These are phyloP conservation scores for Apolygus lucorum DNA, from an alignment of 1,140 invertebrate species.

Conservation along the genomic window DNA sequence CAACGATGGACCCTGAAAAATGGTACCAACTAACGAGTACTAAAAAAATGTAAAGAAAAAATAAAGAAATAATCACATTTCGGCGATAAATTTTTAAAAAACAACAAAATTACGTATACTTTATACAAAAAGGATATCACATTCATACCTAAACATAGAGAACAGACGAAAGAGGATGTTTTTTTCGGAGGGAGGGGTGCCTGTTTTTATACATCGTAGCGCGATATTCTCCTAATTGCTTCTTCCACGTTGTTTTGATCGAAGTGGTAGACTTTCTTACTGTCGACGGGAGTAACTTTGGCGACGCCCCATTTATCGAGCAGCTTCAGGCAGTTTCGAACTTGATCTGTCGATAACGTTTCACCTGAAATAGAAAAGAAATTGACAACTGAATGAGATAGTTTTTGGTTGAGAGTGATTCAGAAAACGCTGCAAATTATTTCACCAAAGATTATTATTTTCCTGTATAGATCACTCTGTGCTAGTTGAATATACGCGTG, in stretches of 20 bases:
- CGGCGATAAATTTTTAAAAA: too few relatives aligned
- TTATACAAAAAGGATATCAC: background rate
- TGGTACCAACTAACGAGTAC: too few relatives aligned
- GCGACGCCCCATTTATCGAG: conserved; percentile 63
- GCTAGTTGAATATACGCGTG: background rate
- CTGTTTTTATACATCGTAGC: background rate
- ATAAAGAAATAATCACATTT: background rate
- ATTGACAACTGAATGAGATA: too few relatives aligned
- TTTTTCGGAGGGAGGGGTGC: too few relatives aligned
- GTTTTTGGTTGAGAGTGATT: too few relatives aligned
- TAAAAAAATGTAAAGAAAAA: too few relatives aligned
- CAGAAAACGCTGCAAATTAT: too few relatives aligned
- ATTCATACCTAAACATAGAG: background rate
- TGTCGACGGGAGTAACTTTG: background rate
- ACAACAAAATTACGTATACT: background rate
- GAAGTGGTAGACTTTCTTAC: background rate
- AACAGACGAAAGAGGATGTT: too few relatives aligned
- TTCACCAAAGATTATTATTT: too few relatives aligned
- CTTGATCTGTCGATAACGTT: conserved; percentile 67
- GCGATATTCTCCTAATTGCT: background rate
- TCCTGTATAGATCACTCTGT: too few relatives aligned
- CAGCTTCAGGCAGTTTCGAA: conserved; percentile 69
- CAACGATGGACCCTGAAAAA: too few relatives aligned
- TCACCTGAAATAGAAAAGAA: conserved; percentile 54
- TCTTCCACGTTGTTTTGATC: background rate